phyloP scores from a whole-genome alignment of 1,140 invertebrate species.

The Drosophila rufa region DNA sequence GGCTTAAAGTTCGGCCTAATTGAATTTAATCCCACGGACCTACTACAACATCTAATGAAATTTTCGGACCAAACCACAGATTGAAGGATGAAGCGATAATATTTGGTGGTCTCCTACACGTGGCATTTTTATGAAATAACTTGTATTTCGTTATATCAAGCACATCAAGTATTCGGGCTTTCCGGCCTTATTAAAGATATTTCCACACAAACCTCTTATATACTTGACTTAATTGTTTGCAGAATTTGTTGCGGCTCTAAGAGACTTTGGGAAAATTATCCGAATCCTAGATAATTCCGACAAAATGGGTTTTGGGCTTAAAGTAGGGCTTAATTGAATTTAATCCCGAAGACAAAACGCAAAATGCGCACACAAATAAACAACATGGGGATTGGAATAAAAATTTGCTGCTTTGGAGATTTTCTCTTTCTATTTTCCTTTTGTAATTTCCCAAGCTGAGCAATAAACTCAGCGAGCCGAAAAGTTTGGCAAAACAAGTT shows the following conservation, averaged over 20 bases:
- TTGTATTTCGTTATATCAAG: too few species aligned
- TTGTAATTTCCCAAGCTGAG: constrained; percentile 46
- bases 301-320: constrained; percentile 2
- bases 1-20: constrained; percentile 28
- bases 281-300: neutral
- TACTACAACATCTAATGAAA: neutral
- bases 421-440: constrained; percentile 24
- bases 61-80: neutral
- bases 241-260: constrained; percentile 16
- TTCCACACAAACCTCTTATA: neutral
- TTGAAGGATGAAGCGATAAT: neutral
- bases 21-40: constrained; percentile 37
- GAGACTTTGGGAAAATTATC: constrained; percentile 27
- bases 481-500: constrained; percentile 55
- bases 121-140: neutral
- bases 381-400: constrained; percentile 5
- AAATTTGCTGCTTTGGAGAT: constrained; percentile 20
- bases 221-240: neutral
- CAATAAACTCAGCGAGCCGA: constrained; percentile 49
- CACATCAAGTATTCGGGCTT: too few species aligned
- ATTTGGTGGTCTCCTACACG: neutral
- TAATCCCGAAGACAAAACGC: constrained; percentile 37
- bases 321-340: constrained; percentile 37
- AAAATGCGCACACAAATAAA: constrained; percentile 36
- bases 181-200: neutral